Conservation (phyloP, 2,797 vertebrate species). For the Perodicticus potto region DNA sequence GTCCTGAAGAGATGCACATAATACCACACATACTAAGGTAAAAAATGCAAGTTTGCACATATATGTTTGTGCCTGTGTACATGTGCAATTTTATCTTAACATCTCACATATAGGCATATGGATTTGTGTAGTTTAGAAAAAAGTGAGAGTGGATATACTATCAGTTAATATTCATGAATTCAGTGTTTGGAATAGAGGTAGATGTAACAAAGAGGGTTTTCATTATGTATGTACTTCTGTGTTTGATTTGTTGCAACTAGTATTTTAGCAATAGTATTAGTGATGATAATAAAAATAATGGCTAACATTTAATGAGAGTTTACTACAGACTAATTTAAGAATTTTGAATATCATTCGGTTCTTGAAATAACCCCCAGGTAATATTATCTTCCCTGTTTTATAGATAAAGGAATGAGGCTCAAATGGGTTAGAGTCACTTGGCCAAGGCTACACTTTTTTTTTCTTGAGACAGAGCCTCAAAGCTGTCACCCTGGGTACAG, state of each 20-base stretch:
- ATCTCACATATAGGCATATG: not conserved
- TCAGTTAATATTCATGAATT: not conserved
- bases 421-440: not conserved
- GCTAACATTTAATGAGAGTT: conserved; percentile 3
- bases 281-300: conserved; percentile 14
- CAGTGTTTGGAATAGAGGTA: not conserved
- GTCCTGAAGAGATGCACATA: not conserved
- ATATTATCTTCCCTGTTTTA: conserved; percentile 15
- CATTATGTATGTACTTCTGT: not conserved
- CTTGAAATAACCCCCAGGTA: not conserved
- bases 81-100: conserved; percentile 9
- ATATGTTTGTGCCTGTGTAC: not conserved
- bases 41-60: conserved; percentile 21
- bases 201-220: not conserved
- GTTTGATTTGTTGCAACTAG: not conserved
- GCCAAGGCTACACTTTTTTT: not conserved
- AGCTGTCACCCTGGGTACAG: too few species aligned
- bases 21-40: not conserved
- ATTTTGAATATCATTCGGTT: conserved; percentile 26
- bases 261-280: not conserved
- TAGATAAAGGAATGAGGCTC: conserved; percentile 7
- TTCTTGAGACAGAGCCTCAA: too few species aligned
- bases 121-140: not conserved
- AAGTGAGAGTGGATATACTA: conserved; percentile 22
- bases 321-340: conserved; percentile 19